A percentile compares a stretch with the other conserved stretches of the same genome.
Conservation (phyloP, 2,113 vertebrate species). For the Takifugu bimaculatus region DNA sequence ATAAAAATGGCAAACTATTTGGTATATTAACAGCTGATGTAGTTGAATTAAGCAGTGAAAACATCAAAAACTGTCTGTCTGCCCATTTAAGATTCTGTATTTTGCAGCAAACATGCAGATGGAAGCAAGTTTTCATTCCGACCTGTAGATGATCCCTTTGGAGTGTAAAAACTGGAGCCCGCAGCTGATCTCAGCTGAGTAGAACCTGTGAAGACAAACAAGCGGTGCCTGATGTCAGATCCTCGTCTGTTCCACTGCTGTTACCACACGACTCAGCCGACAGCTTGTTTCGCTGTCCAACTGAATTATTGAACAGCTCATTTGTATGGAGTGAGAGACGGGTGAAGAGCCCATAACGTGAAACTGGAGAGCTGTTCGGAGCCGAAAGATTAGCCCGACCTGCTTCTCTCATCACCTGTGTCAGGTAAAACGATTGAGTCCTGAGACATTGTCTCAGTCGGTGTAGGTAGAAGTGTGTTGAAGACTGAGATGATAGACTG, state of each 20-base stretch:
- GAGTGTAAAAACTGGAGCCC: conserved; percentile 94
- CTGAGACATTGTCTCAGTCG: background rate
- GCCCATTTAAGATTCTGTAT: background rate
- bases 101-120: background rate
- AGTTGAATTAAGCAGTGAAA: background rate
- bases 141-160: conserved; percentile 98
- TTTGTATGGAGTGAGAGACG: conserved; percentile 61
- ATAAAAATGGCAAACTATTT: background rate
- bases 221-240: conserved; percentile 17
- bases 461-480: background rate
- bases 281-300: conserved; percentile 31
- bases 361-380: conserved; percentile 45
- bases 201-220: conserved; percentile 81
- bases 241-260: conserved; percentile 7
- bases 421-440: conserved; percentile 31
- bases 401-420: conserved; percentile 46
- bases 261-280: conserved; percentile 7
- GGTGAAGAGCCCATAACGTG: conserved; percentile 61
- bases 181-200: conserved; percentile 91
- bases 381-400: conserved; percentile 49
- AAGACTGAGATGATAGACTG: background rate
- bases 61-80: background rate
- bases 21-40: background rate
- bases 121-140: conserved; percentile 33
- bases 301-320: conserved; percentile 70